Evolutionary conservation across 2,113 vertebrate species (phyloP), one percentile per base, ranked within the genome.

Genomic region (Boleophthalmus pectinirostris): DNA sequence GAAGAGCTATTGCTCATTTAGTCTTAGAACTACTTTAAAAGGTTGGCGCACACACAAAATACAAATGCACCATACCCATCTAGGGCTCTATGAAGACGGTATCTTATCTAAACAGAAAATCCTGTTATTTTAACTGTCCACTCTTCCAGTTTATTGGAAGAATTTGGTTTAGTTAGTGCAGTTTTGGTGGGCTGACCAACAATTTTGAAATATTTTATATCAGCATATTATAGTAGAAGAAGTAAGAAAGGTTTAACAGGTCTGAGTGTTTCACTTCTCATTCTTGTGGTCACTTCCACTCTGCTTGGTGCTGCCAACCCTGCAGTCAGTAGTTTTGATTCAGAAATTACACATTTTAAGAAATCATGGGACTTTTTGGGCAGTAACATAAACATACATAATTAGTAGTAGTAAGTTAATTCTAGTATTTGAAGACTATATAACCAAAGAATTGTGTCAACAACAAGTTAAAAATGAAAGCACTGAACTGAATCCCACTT

Each of bases 11-110:
- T 16, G 18, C 21, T 63, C 57, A 5, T 43, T 70, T 64, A 53
- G 25, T 68, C 77, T 61, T 60, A 18, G 46, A 60, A 74, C 70
- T 25, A 45, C 14, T n/a, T 11, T 73, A 33, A 77, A 25, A 64
- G 13, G 69, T 0, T 47, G 16, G 51, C 63, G 49, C 66, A 54
- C 66, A 75, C 18, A 49, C 46, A 68, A 78, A 68, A 64, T 38
- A n/a, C 8, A n/a, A 43, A 64, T 38, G 33, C 8, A 4, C 7
- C 58, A 61, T 61, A 3, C n/a, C 20, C 51, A 54, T 54, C 51
- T 21, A 54, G 8, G 51, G 20, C 51, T 8, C 51, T n/a, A n/a
- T 53, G 51, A n/a, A 18, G 49, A 14, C 7, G 43, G 12, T 45
- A 45, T 2, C 46, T 47, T 11, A 51, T 51, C 16, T 18, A 51